Evolutionary conservation across 2,888 invertebrate genomes (phyloP).

Genomic region (Spodoptera littoralis): DNA sequence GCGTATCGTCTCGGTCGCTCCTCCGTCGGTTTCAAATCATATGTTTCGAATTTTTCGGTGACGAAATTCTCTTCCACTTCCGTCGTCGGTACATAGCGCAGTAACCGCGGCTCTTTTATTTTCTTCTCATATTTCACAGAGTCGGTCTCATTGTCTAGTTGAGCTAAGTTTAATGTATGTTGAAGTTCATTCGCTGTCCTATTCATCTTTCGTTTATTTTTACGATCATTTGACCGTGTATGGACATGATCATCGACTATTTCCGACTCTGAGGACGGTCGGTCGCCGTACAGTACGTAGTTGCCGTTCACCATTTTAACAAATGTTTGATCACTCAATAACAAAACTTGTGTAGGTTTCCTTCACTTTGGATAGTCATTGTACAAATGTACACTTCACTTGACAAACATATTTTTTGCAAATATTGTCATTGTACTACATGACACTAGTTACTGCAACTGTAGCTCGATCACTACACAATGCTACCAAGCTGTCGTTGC

Average conservation of each 20-base stretch:
- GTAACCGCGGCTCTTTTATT: conserved; percentile 79
- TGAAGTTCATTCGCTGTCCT: conserved; percentile 80
- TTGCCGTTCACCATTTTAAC: conserved; percentile 86
- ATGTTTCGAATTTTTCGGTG: conserved; percentile 82
- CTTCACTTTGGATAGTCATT: conserved; percentile 62
- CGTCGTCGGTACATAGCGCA: conserved; percentile 81
- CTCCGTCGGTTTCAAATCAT: conserved; percentile 78
- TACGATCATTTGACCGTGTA: conserved; percentile 76
- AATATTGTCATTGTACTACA: neutral
- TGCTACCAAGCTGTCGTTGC: conserved; percentile 54
- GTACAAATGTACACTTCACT: conserved; percentile 58
- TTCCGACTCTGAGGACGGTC: conserved; percentile 82
- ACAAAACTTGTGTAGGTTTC: conserved; percentile 49
- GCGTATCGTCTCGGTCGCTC: conserved; percentile 77
- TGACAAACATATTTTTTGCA: conserved; percentile 35
- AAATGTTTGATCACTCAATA: conserved; percentile 41
- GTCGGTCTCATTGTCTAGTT: conserved; percentile 84
- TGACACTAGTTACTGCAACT: conserved; percentile 1
- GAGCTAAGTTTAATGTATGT: conserved; percentile 74
- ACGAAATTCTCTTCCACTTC: conserved; percentile 82
- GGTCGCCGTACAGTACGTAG: conserved; percentile 83
- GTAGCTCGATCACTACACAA: conserved; percentile 4
- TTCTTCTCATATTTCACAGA: conserved; percentile 83
- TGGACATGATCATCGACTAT: conserved; percentile 83
- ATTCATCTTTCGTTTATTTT: conserved; percentile 74